Conservation (phyloP, 2,113 vertebrate genomes). For the Aphelocoma coerulescens region DNA sequence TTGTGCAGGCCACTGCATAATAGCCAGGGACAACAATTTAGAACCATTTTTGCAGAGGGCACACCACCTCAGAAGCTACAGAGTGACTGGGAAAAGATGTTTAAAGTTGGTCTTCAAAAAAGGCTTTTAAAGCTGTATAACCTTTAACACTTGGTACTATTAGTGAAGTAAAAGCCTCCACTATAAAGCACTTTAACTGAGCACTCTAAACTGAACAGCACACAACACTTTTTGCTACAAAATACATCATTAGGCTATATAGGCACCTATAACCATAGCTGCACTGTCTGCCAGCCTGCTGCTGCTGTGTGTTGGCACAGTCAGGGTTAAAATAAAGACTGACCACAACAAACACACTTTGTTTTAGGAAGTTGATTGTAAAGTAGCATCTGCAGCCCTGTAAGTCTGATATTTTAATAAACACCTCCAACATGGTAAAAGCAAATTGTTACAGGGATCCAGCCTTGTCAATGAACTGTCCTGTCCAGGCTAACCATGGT, state of each 20-base stretch:
- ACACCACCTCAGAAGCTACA: background rate
- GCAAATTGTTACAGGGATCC: background rate
- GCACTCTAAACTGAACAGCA: background rate
- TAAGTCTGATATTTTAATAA: background rate
- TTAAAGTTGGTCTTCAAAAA: background rate
- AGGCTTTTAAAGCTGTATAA: background rate
- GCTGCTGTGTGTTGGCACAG: background rate
- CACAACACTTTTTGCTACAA: background rate
- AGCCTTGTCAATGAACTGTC: background rate
- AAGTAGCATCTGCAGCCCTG: background rate
- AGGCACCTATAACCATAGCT: background rate
- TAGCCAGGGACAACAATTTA: background rate
- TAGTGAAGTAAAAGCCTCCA: background rate
- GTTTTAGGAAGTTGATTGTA: background rate
- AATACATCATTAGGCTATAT: background rate
- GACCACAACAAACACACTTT: background rate
- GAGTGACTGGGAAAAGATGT: background rate
- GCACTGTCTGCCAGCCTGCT: background rate
- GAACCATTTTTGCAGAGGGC: background rate
- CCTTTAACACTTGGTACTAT: background rate
- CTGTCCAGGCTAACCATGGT: background rate
- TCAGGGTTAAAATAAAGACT: background rate
- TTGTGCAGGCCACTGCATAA: background rate
- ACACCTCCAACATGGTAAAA: background rate
- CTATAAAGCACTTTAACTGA: background rate